phyloP scores from a whole-genome alignment of 2,113 vertebrate genomes.

The Ginglymostoma cirratum region DNA sequence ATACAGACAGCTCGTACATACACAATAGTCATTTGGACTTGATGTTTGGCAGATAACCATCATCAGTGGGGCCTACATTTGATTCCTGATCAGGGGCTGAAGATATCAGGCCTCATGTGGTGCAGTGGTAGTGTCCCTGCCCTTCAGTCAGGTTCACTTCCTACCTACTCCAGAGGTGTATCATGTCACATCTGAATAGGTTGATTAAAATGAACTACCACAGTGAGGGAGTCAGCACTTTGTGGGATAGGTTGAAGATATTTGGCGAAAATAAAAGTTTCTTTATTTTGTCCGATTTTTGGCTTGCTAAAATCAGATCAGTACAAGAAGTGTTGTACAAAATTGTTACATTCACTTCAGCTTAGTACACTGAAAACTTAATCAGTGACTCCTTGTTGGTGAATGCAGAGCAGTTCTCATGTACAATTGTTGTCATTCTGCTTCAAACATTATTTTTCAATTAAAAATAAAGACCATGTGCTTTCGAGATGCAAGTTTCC shows the following conservation, averaged over 20 bases:
- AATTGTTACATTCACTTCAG: background rate
- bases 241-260: background rate
- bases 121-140: too few species aligned
- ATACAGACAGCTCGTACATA: background rate
- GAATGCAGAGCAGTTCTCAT: background rate
- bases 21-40: background rate
- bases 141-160: too few species aligned
- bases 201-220: background rate
- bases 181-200: too few species aligned
- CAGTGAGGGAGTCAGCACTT: background rate
- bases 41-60: background rate
- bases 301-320: background rate
- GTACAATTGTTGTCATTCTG: background rate
- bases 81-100: too few species aligned
- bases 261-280: background rate
- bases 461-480: conserved; percentile 1
- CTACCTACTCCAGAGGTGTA: too few species aligned
- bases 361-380: background rate
- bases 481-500: background rate
- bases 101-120: too few species aligned
- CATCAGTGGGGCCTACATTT: too few species aligned
- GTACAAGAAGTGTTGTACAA: background rate
- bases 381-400: background rate
- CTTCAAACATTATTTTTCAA: conserved; percentile 1
- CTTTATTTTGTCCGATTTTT: background rate